Percentiles rank a stretch among this genome's conserved stretches.
These are phyloP conservation scores for Elephantulus edwardii DNA, from an alignment of 2,113 vertebrate genomes.

Conservation along the genomic window DNA sequence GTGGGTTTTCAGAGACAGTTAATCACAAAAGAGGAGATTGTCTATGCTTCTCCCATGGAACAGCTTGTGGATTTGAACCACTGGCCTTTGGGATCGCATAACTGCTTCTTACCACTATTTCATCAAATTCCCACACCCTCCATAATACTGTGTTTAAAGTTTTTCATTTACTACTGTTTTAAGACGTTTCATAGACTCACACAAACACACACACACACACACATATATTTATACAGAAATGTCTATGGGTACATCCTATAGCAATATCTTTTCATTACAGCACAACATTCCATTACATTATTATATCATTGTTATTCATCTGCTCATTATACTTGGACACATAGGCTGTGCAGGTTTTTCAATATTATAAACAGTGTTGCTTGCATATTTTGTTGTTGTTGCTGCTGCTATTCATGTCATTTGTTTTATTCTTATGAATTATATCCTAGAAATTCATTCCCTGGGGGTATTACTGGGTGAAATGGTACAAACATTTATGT, in stretches of 20 bases:
- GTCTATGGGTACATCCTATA: neutral
- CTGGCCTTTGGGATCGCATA: too few relatives aligned
- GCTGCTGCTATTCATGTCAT: neutral
- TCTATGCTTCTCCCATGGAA: too few relatives aligned
- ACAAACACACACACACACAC: too few relatives aligned
- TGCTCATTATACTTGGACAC: neutral
- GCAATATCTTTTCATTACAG: neutral
- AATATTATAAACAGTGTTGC: neutral
- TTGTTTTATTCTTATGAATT: slow-evolving; percentile 47
- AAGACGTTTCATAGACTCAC: neutral
- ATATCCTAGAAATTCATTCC: slow-evolving; percentile 1
- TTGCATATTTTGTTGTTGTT: neutral
- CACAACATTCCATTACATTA: neutral
- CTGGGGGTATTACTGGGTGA: neutral
- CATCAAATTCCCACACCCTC: too few relatives aligned
- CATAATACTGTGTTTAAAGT: slow-evolving; percentile 11
- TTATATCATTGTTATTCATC: neutral
- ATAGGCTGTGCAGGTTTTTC: neutral
- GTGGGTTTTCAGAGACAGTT: too few relatives aligned
- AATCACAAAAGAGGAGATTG: too few relatives aligned
- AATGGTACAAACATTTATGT: slow-evolving; percentile 31
- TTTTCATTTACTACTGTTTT: slow-evolving; percentile 40
- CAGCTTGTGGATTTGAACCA: too few relatives aligned
- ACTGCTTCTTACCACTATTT: too few relatives aligned
- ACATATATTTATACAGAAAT: too few relatives aligned